phyloP scores from a whole-genome alignment of 2,888 invertebrate genomes.

The Octodonta nipae region DNA sequence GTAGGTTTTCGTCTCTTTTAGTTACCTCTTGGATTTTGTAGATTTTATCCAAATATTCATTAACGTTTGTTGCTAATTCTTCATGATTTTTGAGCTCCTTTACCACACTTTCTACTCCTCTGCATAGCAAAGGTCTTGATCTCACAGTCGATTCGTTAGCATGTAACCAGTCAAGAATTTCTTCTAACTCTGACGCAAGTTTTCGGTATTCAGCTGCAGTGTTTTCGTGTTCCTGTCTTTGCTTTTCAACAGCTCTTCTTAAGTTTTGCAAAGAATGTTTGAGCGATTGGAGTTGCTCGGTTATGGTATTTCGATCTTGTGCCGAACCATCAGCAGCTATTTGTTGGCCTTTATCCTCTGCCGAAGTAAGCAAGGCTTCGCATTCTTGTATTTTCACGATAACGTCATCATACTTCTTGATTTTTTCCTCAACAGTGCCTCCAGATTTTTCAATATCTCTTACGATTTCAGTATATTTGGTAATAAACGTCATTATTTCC shows the following conservation, averaged over 20 bases:
- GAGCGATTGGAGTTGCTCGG: constrained; percentile 72
- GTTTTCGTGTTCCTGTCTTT: constrained; percentile 74
- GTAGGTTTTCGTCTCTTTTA: constrained; percentile 64
- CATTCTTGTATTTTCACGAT: constrained; percentile 80
- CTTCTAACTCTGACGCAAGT: constrained; percentile 67
- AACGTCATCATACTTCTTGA: constrained; percentile 73
- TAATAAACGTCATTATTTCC: constrained; percentile 76
- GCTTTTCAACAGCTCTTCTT: constrained; percentile 69
- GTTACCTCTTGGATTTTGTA: constrained; percentile 56
- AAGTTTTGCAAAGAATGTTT: constrained; percentile 72
- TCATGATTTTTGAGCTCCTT: constrained; percentile 67
- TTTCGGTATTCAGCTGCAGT: constrained; percentile 81
- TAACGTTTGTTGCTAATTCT: constrained; percentile 53
- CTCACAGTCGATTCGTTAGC: constrained; percentile 69
- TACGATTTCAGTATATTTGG: constrained; percentile 74
- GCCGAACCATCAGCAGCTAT: constrained; percentile 83
- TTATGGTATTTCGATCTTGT: constrained; percentile 74
- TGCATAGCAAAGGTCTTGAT: constrained; percentile 66
- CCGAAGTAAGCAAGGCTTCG: constrained; percentile 73
- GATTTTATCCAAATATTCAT: constrained; percentile 47
- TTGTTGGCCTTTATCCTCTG: constrained; percentile 83
- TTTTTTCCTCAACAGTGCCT: constrained; percentile 71
- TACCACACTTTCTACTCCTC: constrained; percentile 67
- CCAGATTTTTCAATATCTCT: constrained; percentile 74
- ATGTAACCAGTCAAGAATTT: constrained; percentile 70